Conservation (phyloP, 2,797 vertebrate species). For the Cyprinella venusta region DNA sequence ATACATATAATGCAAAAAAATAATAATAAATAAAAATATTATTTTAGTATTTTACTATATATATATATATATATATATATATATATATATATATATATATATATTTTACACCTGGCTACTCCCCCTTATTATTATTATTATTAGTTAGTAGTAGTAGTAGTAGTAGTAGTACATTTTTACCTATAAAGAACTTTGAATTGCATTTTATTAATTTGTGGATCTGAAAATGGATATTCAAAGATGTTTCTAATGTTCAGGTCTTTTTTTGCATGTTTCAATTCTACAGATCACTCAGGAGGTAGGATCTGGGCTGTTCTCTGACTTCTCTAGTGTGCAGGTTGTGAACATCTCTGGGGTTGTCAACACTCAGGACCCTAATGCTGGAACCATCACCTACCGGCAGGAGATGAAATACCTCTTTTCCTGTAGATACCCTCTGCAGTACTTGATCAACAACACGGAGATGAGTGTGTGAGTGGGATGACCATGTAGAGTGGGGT, state of each 20-base stretch:
- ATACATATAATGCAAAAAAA: not conserved
- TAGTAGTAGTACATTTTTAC: not conserved
- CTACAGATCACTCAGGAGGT: conserved; percentile 67
- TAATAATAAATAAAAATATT: too few relatives aligned
- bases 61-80: too few relatives aligned
- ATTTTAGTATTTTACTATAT: too few relatives aligned
- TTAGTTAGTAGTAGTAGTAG: not conserved
- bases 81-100: too few relatives aligned
- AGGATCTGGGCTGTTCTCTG: conserved; percentile 70
- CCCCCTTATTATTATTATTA: not conserved
- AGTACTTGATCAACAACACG: conserved; percentile 77
- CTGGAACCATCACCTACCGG: conserved; percentile 70
- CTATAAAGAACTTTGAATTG: not conserved
- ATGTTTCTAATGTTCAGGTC: not conserved
- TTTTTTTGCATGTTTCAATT: not conserved
- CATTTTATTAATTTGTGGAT: not conserved
- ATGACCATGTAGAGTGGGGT: not conserved
- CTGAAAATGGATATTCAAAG: not conserved
- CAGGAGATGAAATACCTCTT: conserved; percentile 74
- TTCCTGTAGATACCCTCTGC: conserved; percentile 77
- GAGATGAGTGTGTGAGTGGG: conserved; percentile 73
- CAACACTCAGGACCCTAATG: conserved; percentile 62
- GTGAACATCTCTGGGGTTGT: conserved; percentile 73
- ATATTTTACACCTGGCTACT: too few relatives aligned
- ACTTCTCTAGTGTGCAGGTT: conserved; percentile 72